Percentiles rank a stretch among this genome's conserved stretches.
Evolutionary conservation across 2,113 vertebrate species (phyloP).

Genomic region (Zosterops borbonicus): DNA sequence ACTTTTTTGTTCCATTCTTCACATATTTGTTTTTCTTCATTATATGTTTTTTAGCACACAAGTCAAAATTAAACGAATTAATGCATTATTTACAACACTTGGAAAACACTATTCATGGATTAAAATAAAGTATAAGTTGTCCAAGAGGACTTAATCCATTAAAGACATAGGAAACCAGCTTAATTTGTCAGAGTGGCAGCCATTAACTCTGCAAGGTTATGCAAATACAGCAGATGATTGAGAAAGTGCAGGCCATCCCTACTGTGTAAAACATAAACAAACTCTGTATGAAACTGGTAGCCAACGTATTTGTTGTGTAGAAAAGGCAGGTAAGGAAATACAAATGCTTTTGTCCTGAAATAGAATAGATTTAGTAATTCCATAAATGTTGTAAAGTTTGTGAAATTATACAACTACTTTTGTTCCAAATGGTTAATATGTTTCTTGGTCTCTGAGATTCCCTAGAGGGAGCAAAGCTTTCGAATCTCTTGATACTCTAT

Average conservation of each 20-base stretch:
- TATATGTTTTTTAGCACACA: neutral
- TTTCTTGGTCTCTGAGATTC: neutral
- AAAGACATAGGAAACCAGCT: constrained; percentile 73
- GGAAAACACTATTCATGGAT: constrained; percentile 39
- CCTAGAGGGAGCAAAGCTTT: neutral
- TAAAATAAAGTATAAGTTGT: constrained; percentile 62
- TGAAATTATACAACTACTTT: neutral
- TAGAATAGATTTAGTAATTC: neutral
- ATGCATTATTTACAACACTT: constrained; percentile 37
- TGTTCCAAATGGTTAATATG: neutral
- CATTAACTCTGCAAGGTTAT: constrained; percentile 73
- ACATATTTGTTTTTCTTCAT: neutral
- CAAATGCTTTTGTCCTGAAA: constrained; percentile 26
- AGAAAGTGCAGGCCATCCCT: constrained; percentile 70
- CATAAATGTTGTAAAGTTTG: neutral
- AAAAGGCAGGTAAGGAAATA: constrained; percentile 60
- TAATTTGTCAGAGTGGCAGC: constrained; percentile 76
- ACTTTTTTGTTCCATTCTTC: neutral
- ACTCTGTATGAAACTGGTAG: constrained; percentile 54
- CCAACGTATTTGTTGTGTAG: constrained; percentile 71
- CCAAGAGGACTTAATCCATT: constrained; percentile 67
- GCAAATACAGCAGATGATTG: constrained; percentile 74
- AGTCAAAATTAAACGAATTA: constrained; percentile 24
- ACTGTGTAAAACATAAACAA: constrained; percentile 74
- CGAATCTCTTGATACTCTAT: neutral